phyloP scores from a whole-genome alignment of 2,797 vertebrate species.

The Vespertilio murinus region DNA sequence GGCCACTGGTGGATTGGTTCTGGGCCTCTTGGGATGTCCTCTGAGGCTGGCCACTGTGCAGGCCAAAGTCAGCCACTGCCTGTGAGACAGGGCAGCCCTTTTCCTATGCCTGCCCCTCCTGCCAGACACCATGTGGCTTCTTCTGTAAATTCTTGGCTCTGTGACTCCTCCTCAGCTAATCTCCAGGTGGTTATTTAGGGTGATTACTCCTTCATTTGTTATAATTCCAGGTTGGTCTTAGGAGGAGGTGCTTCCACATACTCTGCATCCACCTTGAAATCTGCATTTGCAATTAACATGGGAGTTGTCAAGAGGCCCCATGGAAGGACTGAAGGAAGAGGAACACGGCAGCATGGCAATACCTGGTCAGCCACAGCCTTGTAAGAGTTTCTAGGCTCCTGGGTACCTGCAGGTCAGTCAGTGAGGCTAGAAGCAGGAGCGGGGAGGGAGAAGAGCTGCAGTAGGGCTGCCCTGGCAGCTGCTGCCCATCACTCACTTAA shows the following conservation, averaged over 20 bases:
- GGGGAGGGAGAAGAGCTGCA: not conserved
- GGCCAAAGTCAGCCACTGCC: not conserved
- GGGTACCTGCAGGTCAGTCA: not conserved
- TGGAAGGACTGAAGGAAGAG: not conserved
- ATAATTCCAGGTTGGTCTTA: not conserved
- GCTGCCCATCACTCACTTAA: not conserved
- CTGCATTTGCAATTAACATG: not conserved
- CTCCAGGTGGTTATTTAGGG: not conserved
- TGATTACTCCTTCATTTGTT: not conserved
- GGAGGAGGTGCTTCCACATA: not conserved
- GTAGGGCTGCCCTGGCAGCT: not conserved
- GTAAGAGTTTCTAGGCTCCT: not conserved
- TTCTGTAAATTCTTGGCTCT: not conserved
- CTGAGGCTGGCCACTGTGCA: no score
- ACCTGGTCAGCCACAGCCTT: not conserved
- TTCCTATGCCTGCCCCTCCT: not conserved
- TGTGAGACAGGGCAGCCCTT: not conserved
- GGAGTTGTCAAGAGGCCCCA: not conserved
- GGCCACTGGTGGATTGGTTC: not conserved
- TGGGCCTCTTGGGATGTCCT: not conserved
- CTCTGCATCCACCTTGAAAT: not conserved
- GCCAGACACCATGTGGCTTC: not conserved
- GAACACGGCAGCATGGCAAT: not conserved
- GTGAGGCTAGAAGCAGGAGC: not conserved
- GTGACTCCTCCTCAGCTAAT: not conserved